Percentiles rank a stretch among this genome's conserved stretches.
Evolutionary conservation across 2,113 vertebrate species (phyloP).

Genomic region (Sinocyclocheilus maitianheensis): DNA sequence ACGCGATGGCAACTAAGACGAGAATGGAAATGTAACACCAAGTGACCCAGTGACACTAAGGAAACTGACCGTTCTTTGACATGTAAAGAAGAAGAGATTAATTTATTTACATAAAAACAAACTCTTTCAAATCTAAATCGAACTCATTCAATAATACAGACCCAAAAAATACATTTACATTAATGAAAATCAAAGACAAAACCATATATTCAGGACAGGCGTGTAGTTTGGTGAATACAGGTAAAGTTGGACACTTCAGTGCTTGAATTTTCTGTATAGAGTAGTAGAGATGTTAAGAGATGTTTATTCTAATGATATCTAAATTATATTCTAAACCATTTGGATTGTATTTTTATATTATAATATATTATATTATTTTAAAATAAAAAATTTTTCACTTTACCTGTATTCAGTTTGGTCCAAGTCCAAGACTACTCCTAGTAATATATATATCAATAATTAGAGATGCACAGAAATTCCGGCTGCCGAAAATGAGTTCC

Average conservation of each 20-base stretch:
- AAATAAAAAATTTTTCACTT: no score
- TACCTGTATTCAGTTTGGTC: no score
- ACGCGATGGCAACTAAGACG: constrained; percentile 61
- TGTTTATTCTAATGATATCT: no score
- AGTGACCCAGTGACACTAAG: constrained; percentile 33
- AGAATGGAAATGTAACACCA: constrained; percentile 61
- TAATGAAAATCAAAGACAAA: neutral
- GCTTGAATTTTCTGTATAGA: neutral
- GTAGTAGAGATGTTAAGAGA: no score
- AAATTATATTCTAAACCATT: neutral
- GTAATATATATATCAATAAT: no score
- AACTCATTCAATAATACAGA: neutral
- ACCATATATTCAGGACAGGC: neutral
- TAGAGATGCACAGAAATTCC: no score
- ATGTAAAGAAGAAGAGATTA: neutral
- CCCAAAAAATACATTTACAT: neutral
- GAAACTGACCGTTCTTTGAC: neutral
- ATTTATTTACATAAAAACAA: neutral
- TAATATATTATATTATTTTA: neutral
- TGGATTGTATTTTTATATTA: neutral
- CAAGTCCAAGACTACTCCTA: no score
- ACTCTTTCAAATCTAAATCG: neutral
- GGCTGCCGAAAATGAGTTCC: no score
- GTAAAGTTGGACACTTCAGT: neutral
- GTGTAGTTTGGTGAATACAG: neutral